Evolutionary conservation across 2,113 vertebrate species (phyloP), one percentile per base, ranked within the genome.

Genomic region (Passer montanus): DNA sequence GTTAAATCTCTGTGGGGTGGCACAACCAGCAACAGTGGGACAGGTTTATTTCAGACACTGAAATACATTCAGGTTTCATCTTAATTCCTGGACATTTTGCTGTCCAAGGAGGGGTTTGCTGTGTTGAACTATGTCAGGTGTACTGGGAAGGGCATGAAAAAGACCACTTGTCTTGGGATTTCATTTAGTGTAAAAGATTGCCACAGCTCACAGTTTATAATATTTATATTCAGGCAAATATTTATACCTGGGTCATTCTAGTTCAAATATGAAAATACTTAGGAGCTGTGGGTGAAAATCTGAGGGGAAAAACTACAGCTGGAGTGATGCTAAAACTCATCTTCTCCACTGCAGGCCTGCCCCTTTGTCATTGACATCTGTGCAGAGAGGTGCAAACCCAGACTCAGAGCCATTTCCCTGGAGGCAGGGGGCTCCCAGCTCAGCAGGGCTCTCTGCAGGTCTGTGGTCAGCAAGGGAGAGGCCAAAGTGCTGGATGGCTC

Each of bases 311-410:
- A 84, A 9, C 6, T 41, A 10, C 23, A 50, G 60, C 26, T 53
- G 1, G 67, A 75, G 24, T 44, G 69, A 15, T 75, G 41, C 24
- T 68, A 10, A 74, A 90, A 47, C 11, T 39, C 1, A 7, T 76
- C 19, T 91, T 76, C 63, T 82, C 49, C 41, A 4, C 28, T 68
- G 22, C 97, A 99, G 99, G 99, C 99, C 7, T 99, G 99, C 35
- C 99, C 99, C 8, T 99, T 99, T 96, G 97, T 98, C 76, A 97
- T 99, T 46, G 97, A 98, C 8, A 39, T 98, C 30, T 97, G 97
- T 56, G 98, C 98, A 94, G 99, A 99, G 95, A 98, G 97, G 50
- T 97, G 97, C 94, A 98, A 98, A 80, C 98, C 98, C 58, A 96
- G 95, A 62, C 68, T 99, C 21, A 98, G 98, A 96, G 97, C 98